phyloP scores from a whole-genome alignment of 2,888 invertebrate species.

The Choristoneura rosaceana region DNA sequence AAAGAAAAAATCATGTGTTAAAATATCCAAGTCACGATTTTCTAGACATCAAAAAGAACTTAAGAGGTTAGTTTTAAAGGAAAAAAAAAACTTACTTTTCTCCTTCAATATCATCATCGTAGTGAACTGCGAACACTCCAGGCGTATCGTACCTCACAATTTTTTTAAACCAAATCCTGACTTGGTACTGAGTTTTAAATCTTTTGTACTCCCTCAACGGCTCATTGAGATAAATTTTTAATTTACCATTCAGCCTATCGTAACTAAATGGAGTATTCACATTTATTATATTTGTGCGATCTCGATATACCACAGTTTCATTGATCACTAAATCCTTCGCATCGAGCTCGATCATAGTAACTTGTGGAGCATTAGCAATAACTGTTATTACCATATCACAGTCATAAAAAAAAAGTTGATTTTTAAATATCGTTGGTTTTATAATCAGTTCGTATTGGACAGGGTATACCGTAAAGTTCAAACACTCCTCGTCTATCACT shows the following conservation, averaged over 20 bases:
- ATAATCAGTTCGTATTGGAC: conserved; percentile 75
- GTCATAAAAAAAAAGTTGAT: conserved; percentile 64
- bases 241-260: conserved; percentile 60
- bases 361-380: conserved; percentile 71
- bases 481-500: conserved; percentile 71
- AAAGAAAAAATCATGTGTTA: too few species aligned
- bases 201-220: conserved; percentile 62
- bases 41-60: not conserved
- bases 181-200: conserved; percentile 61
- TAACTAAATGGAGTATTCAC: conserved; percentile 66
- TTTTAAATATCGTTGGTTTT: conserved; percentile 63
- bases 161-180: conserved; percentile 67
- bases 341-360: conserved; percentile 68
- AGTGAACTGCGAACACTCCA: conserved; percentile 70
- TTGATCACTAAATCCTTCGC: conserved; percentile 67
- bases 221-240: conserved; percentile 68
- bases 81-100: conserved; percentile 62
- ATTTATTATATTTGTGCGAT: conserved; percentile 64
- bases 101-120: conserved; percentile 60
- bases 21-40: too few species aligned
- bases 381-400: conserved; percentile 73
- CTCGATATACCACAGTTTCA: conserved; percentile 65
- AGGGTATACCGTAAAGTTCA: conserved; percentile 79
- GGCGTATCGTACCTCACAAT: conserved; percentile 56
- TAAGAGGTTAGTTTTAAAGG: not conserved